Evolutionary conservation across 2,797 vertebrate species (phyloP).

Genomic region (Tenualosa thibaudeaui): DNA sequence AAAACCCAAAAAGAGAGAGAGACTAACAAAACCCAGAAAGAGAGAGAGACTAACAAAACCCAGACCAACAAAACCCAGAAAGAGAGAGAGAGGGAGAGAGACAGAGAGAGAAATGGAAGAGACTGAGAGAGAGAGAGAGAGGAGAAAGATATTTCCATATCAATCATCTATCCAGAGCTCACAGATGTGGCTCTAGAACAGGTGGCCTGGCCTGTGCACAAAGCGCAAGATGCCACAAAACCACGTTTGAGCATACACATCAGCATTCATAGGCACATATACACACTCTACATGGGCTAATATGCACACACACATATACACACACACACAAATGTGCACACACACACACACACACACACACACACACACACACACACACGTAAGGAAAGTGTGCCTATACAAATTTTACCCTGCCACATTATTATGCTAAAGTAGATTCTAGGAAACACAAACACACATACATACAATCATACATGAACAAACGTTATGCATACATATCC

Average conservation of each 20-base stretch:
- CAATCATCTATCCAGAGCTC: constrained; percentile 81
- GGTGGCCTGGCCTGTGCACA: constrained; percentile 81
- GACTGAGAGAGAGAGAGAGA: neutral
- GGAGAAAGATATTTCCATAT: constrained; percentile 77
- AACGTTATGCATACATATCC: neutral
- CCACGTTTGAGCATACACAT: constrained; percentile 46
- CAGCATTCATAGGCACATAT: constrained; percentile 45
- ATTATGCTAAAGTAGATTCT: constrained; percentile 7
- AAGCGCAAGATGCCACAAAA: constrained; percentile 69
- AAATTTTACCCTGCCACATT: neutral
- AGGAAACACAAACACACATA: neutral
- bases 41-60: constrained; percentile 33
- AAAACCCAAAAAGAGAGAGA: neutral
- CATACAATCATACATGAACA: neutral
- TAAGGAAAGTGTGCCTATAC: neutral
- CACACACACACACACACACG: constrained; percentile 26
- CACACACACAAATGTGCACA: constrained; percentile 25
- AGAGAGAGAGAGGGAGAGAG: constrained; percentile 32
- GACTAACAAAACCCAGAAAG: too few species aligned
- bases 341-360: constrained; percentile 40
- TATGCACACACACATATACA: constrained; percentile 42
- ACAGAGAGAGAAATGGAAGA: constrained; percentile 32
- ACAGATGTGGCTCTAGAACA: constrained; percentile 81
- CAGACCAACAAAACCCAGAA: neutral
- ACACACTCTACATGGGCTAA: constrained; percentile 48